Conservation (phyloP, 2,888 invertebrate genomes). For the Philonicus albiceps region DNA sequence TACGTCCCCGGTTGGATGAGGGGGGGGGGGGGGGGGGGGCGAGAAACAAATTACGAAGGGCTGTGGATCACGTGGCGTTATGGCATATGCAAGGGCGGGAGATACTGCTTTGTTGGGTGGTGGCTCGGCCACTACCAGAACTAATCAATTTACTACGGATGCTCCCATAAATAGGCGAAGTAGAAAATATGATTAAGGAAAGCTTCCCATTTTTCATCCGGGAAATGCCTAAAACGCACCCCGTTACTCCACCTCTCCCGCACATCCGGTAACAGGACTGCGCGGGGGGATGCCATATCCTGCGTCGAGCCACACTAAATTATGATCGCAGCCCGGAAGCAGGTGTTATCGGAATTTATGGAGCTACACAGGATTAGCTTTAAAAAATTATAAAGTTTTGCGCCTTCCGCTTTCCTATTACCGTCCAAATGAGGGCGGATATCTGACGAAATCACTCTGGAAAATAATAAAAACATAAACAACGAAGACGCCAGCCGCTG, state of each 20-base stretch:
- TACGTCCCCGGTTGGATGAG: background rate
- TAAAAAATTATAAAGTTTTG: constrained; percentile 1
- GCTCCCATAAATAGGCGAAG: constrained; percentile 23
- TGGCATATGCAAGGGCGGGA: background rate
- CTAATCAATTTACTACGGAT: constrained; percentile 32
- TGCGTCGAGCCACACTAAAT: background rate
- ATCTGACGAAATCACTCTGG: background rate
- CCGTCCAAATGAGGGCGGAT: background rate
- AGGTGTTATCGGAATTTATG: constrained; percentile 16
- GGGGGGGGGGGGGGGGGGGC: background rate
- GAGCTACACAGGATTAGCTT: background rate
- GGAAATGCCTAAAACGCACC: background rate
- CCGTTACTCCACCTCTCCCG: background rate
- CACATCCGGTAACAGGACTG: background rate
- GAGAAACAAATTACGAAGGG: background rate
- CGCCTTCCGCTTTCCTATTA: background rate
- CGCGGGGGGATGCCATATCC: background rate
- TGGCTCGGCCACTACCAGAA: background rate
- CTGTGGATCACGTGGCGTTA: background rate
- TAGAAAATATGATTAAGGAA: constrained; percentile 18
- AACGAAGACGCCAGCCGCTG: background rate
- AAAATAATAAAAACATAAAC: background rate
- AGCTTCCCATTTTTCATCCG: constrained; percentile 17
- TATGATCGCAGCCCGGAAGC: constrained; percentile 10
- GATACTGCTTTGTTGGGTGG: background rate